Percentiles rank a stretch among this genome's conserved stretches.
Conservation (phyloP, 1,140 invertebrate species). For the Drosophila seguyi region DNA sequence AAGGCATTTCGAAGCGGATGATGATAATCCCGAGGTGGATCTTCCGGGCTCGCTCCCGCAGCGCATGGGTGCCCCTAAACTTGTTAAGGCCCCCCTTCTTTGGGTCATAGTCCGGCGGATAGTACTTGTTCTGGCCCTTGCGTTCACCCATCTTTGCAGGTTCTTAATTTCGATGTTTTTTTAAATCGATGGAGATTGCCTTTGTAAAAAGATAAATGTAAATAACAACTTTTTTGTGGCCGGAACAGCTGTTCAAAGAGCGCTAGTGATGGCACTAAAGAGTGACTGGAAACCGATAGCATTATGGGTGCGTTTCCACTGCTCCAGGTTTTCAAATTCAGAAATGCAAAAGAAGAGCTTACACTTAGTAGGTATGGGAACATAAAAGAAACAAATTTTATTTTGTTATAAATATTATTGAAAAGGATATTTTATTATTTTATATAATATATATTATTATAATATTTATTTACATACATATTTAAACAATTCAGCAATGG, state of each 20-base stretch:
- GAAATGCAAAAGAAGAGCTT: no score
- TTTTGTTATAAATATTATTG: no score
- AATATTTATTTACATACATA: no score
- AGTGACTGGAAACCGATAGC: background rate
- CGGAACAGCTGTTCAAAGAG: constrained; percentile 8
- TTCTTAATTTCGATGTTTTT: background rate
- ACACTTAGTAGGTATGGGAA: no score
- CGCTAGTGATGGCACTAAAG: background rate
- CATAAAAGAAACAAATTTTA: no score
- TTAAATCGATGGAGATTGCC: background rate
- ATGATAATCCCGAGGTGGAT: constrained; percentile 98
- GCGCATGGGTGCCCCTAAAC: constrained; percentile 97
- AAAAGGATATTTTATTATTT: no score
- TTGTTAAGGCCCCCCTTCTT: constrained; percentile 94
- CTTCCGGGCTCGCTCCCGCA: constrained; percentile 97
- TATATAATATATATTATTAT: no score
- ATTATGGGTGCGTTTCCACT: background rate
- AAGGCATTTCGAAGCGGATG: constrained; percentile 99
- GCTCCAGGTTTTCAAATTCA: no score
- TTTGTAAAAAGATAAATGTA: background rate
- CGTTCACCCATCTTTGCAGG: constrained; percentile 95
- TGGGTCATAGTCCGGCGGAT: constrained; percentile 99
- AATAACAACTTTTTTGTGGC: background rate
- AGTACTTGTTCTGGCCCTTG: constrained; percentile 99
- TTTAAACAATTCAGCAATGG: no score